Evolutionary conservation across 2,888 invertebrate genomes (phyloP).

Genomic region (Caradrina clavipalpis): DNA sequence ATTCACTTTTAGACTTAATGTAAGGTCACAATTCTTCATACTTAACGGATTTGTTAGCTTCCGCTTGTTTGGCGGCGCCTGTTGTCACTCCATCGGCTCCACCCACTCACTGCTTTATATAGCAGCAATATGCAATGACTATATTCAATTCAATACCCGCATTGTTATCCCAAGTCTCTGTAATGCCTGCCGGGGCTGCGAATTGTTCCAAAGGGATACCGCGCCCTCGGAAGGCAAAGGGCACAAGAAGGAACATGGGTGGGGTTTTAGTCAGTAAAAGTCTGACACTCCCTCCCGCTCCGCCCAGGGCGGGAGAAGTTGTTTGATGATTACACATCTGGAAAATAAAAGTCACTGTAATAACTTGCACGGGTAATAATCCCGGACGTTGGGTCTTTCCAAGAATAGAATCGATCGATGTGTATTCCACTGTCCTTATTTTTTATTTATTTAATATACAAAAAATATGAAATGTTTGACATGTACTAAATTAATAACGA

Average conservation of each 20-base stretch:
- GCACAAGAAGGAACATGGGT: too few species aligned
- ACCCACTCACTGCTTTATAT: conserved; percentile 35
- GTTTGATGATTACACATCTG: too few species aligned
- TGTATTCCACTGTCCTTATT: conserved; percentile 11
- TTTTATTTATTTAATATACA: too few species aligned
- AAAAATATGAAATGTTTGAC: background rate
- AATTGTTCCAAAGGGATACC: too few species aligned
- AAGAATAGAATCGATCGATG: conserved; percentile 9
- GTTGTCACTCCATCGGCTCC: conserved; percentile 39
- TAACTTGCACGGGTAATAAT: conserved; percentile 28
- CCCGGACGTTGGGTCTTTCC: conserved; percentile 32
- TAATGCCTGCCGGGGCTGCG: too few species aligned
- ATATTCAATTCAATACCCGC: background rate
- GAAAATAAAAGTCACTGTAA: background rate
- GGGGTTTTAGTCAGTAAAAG: too few species aligned
- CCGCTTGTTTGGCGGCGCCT: conserved; percentile 58
- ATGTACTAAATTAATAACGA: conserved; percentile 23
- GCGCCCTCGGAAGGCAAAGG: too few species aligned
- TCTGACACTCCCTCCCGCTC: too few species aligned
- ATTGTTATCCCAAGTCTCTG: background rate
- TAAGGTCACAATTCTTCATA: conserved; percentile 70
- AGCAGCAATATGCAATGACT: background rate
- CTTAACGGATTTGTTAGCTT: conserved; percentile 68
- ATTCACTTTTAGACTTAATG: conserved; percentile 64
- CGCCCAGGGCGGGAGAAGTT: too few species aligned